Percentiles rank a stretch among this genome's conserved stretches.
Conservation (phyloP, 2,888 invertebrate species). For the Tromatobia lineatoria region DNA sequence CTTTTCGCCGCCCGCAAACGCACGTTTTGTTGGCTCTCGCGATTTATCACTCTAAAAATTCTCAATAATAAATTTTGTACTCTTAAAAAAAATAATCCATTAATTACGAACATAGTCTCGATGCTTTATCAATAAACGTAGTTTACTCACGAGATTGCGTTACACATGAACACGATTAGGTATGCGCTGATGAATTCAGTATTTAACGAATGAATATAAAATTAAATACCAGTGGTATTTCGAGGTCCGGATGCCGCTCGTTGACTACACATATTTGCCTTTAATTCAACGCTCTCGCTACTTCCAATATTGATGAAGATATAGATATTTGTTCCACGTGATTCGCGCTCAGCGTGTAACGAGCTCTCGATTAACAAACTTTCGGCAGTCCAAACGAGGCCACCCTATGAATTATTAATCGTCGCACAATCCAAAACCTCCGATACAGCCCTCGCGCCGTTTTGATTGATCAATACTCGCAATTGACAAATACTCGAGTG, state of each 20-base stretch:
- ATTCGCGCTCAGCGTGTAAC: conserved; percentile 40
- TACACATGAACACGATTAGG: conserved; percentile 10
- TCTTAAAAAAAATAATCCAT: neutral
- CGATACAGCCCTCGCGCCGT: neutral
- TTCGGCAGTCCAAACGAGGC: conserved; percentile 35
- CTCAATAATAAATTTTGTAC: neutral
- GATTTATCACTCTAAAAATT: too few species aligned
- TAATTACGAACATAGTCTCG: conserved; percentile 2
- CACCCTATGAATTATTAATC: conserved; percentile 60
- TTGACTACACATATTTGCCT: conserved; percentile 6
- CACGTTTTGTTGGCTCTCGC: too few species aligned
- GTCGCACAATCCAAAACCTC: conserved; percentile 17
- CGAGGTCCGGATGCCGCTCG: neutral
- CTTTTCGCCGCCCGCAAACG: too few species aligned
- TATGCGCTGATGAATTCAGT: conserved; percentile 10
- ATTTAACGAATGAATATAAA: conserved; percentile 54
- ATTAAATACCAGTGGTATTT: conserved; percentile 12
- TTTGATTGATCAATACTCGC: conserved; percentile 54
- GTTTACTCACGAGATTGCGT: conserved; percentile 3
- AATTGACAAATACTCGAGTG: conserved; percentile 35
- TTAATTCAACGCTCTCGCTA: conserved; percentile 45
- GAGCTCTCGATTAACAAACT: conserved; percentile 61
- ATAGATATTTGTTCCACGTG: conserved; percentile 30
- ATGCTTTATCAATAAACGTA: neutral
- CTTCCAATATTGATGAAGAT: conserved; percentile 56